Base-by-base conservation (phyloP, 2,797 vertebrate species). In the Anguilla pacifica region DNA sequence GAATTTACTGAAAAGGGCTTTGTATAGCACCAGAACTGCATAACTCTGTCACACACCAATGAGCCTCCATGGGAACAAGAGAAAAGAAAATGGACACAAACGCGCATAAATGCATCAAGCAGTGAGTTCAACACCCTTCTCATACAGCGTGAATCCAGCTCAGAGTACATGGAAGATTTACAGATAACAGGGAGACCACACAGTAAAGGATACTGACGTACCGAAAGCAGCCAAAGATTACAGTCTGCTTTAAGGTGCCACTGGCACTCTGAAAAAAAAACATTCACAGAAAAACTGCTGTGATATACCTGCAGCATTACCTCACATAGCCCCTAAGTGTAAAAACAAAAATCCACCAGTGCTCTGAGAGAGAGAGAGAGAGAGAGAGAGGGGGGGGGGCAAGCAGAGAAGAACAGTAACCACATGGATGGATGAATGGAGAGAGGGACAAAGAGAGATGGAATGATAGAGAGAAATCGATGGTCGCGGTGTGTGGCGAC, bases 91-190 rank as follows among this genome's bases (percentile, higher is more conserved):
- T 25, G 43, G 79, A 51, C 46, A 13, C 79, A 79, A 79, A 79
- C 39, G 19, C 0, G 13, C 17, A 17, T n/a, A 85, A 85, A 84
- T 31, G 25, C 84, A 43, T 85, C 57, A 85, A 85, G 57, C 84
- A 85, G 84, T n/a, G 35, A 61, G 59, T 70, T 85, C 84, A 61
- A 85, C 17, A 11, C 84, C 57, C 35, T 22, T 46, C 57, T 35
- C 39, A 2, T 82, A 35, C 53, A 57, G n/a, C 4, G n/a, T 9
- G 28, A 11, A 28, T 2, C n/a, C 83, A 17, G 53, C 83, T 57
- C 83, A 84, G 53, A 84, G 53, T 28, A 84, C 28, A 57, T 28
- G 15, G 35, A 79, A 79, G 74, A 79, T 79, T 19, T 43, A 39
- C 39, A 17, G 39, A 79, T 79, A 79, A 25, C 39, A 43, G 35